Conservation (phyloP, 2,888 invertebrate species). For the Drosophila hamatofila region DNA sequence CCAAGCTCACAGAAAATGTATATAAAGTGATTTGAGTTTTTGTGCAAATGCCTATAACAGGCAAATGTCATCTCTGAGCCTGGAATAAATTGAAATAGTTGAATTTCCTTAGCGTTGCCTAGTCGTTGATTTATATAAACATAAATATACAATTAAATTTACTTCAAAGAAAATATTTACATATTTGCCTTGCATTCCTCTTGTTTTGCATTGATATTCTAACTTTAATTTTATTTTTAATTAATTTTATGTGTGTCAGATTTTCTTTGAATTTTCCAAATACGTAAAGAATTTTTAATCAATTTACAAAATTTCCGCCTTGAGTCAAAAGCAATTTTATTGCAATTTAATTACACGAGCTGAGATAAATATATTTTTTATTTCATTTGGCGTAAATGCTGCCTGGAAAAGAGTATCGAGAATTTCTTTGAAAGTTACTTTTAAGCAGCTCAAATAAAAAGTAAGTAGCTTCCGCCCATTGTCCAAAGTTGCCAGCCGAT, state of each 20-base stretch:
- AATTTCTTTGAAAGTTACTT: not conserved
- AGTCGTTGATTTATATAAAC: not conserved
- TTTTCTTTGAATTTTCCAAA: not conserved
- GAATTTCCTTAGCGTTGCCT: too few relatives aligned
- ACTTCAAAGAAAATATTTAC: too few relatives aligned
- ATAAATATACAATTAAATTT: not conserved
- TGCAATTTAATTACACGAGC: not conserved
- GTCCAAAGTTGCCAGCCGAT: not conserved
- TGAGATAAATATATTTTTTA: not conserved
- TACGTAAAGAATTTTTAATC: not conserved
- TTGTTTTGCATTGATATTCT: not conserved
- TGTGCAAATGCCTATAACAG: not conserved
- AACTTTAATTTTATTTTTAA: too few relatives aligned
- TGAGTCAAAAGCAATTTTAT: not conserved
- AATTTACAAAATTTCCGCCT: not conserved
- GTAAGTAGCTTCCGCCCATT: not conserved
- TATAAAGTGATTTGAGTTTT: not conserved
- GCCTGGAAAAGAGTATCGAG: not conserved
- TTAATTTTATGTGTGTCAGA: not conserved
- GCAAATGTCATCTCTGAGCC: not conserved
- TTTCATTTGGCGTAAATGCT: too few relatives aligned
- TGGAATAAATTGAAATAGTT: not conserved
- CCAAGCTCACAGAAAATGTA: not conserved
- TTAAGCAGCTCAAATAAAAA: not conserved
- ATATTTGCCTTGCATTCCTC: too few relatives aligned